Conservation (phyloP, 1,140 invertebrate genomes). For the Drosophila pseudoananassae region DNA sequence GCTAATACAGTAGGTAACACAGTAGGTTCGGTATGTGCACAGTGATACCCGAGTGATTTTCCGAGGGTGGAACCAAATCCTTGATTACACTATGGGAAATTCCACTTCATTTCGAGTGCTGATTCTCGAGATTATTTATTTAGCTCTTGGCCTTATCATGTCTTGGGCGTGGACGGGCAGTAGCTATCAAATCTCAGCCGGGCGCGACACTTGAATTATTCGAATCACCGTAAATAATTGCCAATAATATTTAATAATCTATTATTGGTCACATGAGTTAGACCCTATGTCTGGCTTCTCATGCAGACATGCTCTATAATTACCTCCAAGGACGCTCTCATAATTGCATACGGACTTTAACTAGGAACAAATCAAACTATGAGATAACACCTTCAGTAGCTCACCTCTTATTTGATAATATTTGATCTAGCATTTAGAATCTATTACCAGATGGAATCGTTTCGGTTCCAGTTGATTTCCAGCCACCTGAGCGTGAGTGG, state of each 20-base stretch:
- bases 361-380: conserved; percentile 7
- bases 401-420: conserved; percentile 22
- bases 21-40: conserved; percentile 23
- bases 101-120: conserved; percentile 46
- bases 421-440: conserved; percentile 42
- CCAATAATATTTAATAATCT: conserved; percentile 23
- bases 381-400: not conserved
- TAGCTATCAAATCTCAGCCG: conserved; percentile 37
- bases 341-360: conserved; percentile 15
- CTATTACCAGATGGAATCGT: conserved; percentile 9
- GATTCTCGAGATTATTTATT: conserved; percentile 26
- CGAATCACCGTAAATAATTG: conserved; percentile 38
- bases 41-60: conserved; percentile 36
- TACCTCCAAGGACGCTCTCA: conserved; percentile 2
- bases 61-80: conserved; percentile 25
- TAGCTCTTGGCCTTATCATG: conserved; percentile 32
- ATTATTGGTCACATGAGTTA: conserved; percentile 11
- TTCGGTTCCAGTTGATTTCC: conserved; percentile 5
- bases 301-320: conserved; percentile 11
- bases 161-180: not conserved
- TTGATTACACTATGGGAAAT: conserved; percentile 37
- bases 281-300: conserved; percentile 3
- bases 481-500: conserved; percentile 6
- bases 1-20: conserved; percentile 11
- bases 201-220: conserved; percentile 27